A percentile compares a stretch with the other conserved stretches of the same genome.
Conservation (phyloP, 30 jellyfish, hydroid and myxozoan genomes). For the Calvadosia cruxmelitensis region DNA sequence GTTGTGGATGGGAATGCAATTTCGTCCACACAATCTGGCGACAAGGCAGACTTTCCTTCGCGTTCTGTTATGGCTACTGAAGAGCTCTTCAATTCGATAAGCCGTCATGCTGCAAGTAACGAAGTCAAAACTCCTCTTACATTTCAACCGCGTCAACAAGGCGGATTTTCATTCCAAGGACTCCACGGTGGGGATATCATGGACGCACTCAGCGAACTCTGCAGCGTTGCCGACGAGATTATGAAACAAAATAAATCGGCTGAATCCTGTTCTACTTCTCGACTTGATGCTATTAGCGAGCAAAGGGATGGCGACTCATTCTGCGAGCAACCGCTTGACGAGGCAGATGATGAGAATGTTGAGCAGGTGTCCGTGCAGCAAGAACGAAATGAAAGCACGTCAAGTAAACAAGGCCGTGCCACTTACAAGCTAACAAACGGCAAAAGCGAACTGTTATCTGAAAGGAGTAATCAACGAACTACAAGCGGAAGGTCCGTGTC, state of each 20-base stretch:
- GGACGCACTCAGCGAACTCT: not conserved
- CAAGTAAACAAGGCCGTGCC: too few relatives aligned
- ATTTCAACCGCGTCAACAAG: too few relatives aligned
- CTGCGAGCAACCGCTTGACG: too few relatives aligned
- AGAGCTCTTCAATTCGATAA: not conserved
- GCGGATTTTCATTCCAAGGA: not conserved
- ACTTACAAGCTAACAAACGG: too few relatives aligned
- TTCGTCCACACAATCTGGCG: not conserved
- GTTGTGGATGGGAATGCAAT: not conserved
- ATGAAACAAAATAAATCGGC: not conserved
- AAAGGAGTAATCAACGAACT: too few relatives aligned
- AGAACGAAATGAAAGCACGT: too few relatives aligned
- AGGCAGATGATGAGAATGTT: too few relatives aligned
- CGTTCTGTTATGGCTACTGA: not conserved
- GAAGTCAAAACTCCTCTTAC: not conserved
- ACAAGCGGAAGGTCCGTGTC: too few relatives aligned
- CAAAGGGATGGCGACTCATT: not conserved
- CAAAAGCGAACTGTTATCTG: too few relatives aligned
- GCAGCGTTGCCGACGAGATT: not conserved
- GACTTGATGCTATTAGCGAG: not conserved
- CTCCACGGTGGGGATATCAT: not conserved
- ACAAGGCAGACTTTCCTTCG: too few relatives aligned
- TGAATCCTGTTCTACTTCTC: not conserved
- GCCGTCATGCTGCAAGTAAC: not conserved
- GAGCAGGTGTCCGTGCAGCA: too few relatives aligned